A percentile compares a stretch with the other conserved stretches of the same genome.
Evolutionary conservation across 2,797 vertebrate genomes (phyloP).

Genomic region (Eulemur coronatus): DNA sequence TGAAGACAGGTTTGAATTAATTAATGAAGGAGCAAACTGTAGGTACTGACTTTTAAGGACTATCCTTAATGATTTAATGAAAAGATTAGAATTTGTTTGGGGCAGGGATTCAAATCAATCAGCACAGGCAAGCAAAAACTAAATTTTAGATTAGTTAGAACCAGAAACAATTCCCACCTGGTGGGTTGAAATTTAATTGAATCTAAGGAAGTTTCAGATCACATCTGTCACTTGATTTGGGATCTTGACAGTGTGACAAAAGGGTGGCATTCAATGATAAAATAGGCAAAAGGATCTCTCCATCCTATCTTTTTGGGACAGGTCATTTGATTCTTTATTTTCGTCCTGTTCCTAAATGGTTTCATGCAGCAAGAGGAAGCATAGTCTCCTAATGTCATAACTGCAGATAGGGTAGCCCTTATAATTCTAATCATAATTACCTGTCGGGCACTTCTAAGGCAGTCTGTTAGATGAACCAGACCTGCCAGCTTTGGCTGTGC

Average conservation of each 20-base stretch:
- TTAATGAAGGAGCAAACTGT: not conserved
- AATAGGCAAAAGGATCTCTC: not conserved
- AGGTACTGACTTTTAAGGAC: not conserved
- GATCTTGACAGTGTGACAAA: not conserved
- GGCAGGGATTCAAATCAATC: not conserved
- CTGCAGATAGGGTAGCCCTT: not conserved
- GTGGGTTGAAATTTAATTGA: not conserved
- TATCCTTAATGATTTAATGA: not conserved
- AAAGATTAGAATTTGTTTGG: not conserved
- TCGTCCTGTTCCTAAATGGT: not conserved
- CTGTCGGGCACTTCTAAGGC: not conserved
- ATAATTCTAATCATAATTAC: not conserved
- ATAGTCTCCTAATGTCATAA: not conserved
- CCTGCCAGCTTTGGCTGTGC: not conserved
- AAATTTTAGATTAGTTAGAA: slow-evolving; percentile 20
- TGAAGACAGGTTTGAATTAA: not conserved
- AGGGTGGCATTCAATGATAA: not conserved
- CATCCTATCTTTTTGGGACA: not conserved
- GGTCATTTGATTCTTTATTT: not conserved
- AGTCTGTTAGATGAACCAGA: not conserved
- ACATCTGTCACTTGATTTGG: not conserved
- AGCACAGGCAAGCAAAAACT: not conserved
- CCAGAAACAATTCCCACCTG: not conserved
- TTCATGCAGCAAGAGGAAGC: not conserved
- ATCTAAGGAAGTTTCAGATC: not conserved